Evolutionary conservation across 2,113 vertebrate species (phyloP).

Genomic region (Lepidiolamprologus cunningtoni): DNA sequence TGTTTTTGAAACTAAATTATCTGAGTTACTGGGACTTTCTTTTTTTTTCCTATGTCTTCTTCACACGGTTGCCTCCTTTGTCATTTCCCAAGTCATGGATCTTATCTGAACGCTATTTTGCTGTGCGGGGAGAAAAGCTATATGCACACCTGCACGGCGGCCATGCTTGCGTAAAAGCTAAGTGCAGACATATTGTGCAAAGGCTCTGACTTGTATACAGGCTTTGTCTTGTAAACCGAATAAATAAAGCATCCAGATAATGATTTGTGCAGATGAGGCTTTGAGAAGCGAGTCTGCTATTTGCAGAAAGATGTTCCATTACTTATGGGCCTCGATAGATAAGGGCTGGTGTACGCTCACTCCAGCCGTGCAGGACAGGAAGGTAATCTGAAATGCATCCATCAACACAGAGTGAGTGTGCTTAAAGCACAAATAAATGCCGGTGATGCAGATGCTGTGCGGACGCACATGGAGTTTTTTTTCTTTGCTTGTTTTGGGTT

Average conservation of each 20-base stretch:
- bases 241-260: constrained; percentile 8
- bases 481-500: not conserved
- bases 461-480: constrained; percentile 21
- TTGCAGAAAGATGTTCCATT: constrained; percentile 47
- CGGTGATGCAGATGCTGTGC: constrained; percentile 6
- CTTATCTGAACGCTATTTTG: constrained; percentile 24
- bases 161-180: not conserved
- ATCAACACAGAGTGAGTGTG: constrained; percentile 14
- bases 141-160: not conserved
- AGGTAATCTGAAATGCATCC: constrained; percentile 51
- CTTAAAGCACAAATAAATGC: constrained; percentile 31
- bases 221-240: not conserved
- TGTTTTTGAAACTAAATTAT: not conserved
- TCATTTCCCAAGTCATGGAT: not conserved
- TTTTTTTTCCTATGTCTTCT: not conserved
- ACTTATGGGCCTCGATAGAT: constrained; percentile 4
- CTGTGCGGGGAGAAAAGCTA: not conserved
- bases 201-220: not conserved
- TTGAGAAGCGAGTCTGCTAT: constrained; percentile 21
- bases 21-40: not conserved
- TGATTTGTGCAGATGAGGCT: not conserved
- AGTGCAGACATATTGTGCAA: not conserved
- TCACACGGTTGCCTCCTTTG: not conserved
- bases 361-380: constrained; percentile 18
- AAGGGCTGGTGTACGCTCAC: constrained; percentile 8